Evolutionary conservation across 1,140 invertebrate genomes (phyloP).

Genomic region (Drosophila busckii): DNA sequence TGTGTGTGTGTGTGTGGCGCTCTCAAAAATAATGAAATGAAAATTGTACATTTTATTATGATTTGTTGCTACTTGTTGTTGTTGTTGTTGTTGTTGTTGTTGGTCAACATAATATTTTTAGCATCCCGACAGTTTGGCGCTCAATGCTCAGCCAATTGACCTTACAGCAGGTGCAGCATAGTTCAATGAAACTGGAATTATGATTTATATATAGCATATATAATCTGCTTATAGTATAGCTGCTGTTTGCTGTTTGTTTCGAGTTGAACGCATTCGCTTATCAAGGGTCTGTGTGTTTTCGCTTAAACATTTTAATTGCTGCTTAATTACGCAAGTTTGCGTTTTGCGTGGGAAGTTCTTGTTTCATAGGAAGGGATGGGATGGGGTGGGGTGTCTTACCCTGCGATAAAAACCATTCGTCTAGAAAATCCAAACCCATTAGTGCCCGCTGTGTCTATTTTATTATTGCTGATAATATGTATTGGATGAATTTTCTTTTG

Average conservation of each 20-base stretch:
- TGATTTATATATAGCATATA: constrained; percentile 20
- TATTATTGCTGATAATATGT: constrained; percentile 21
- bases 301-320: constrained; percentile 23
- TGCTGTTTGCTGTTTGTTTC: neutral
- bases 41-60: too few relatives aligned
- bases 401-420: constrained; percentile 78
- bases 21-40: constrained; percentile 35
- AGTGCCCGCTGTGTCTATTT: constrained; percentile 24
- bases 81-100: too few relatives aligned
- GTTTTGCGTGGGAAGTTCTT: constrained; percentile 12
- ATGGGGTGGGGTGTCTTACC: constrained; percentile 49
- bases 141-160: constrained; percentile 44
- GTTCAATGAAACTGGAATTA: constrained; percentile 67
- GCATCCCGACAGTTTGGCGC: constrained; percentile 20
- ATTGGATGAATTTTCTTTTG: constrained; percentile 26
- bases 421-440: constrained; percentile 78
- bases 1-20: too few relatives aligned
- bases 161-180: constrained; percentile 63
- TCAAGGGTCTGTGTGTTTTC: too few relatives aligned
- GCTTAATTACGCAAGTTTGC: constrained; percentile 67
- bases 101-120: constrained; percentile 41
- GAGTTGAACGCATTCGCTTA: constrained; percentile 25
- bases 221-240: neutral
- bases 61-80: too few relatives aligned
- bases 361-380: neutral